A percentile compares a stretch with the other conserved stretches of the same genome.
Evolutionary conservation across 2,113 vertebrate genomes (phyloP).

Genomic region (Pseudorhombus dupliciocellatus): DNA sequence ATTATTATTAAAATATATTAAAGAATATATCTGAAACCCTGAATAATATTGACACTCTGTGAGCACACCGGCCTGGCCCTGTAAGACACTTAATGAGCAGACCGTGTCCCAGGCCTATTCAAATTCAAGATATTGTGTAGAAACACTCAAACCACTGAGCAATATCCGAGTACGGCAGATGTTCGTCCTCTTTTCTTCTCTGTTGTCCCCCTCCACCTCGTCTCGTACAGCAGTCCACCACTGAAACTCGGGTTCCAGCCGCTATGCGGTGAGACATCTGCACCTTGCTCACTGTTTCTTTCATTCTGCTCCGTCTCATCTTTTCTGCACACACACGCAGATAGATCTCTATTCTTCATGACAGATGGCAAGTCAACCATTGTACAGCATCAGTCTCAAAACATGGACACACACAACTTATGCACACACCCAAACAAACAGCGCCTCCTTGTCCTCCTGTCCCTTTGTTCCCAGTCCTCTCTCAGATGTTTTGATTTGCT

Average conservation of each 20-base stretch:
- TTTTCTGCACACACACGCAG: constrained; percentile 76
- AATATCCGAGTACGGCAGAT: constrained; percentile 72
- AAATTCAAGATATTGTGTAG: constrained; percentile 56
- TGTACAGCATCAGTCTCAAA: constrained; percentile 83
- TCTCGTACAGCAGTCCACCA: constrained; percentile 85
- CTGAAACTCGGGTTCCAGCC: constrained; percentile 89
- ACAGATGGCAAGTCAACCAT: constrained; percentile 99
- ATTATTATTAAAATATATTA: constrained; percentile 20
- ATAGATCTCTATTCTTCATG: constrained; percentile 85
- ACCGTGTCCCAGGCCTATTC: constrained; percentile 50
- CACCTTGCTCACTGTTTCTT: constrained; percentile 79
- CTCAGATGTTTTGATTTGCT: constrained; percentile 64
- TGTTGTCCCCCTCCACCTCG: constrained; percentile 42
- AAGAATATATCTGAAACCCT: constrained; percentile 11
- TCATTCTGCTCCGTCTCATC: constrained; percentile 61
- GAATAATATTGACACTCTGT: neutral
- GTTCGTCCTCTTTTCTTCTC: constrained; percentile 45
- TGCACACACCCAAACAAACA: constrained; percentile 72
- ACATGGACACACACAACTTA: constrained; percentile 53
- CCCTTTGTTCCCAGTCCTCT: constrained; percentile 56
- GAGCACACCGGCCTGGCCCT: constrained; percentile 8
- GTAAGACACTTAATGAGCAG: constrained; percentile 39
- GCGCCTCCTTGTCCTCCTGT: constrained; percentile 56
- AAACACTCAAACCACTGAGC: constrained; percentile 67
- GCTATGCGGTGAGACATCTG: constrained; percentile 95